These are phyloP conservation scores for Kuschelorhynchus macadamiae DNA, from an alignment of 2,888 invertebrate species.

Conservation along the genomic window DNA sequence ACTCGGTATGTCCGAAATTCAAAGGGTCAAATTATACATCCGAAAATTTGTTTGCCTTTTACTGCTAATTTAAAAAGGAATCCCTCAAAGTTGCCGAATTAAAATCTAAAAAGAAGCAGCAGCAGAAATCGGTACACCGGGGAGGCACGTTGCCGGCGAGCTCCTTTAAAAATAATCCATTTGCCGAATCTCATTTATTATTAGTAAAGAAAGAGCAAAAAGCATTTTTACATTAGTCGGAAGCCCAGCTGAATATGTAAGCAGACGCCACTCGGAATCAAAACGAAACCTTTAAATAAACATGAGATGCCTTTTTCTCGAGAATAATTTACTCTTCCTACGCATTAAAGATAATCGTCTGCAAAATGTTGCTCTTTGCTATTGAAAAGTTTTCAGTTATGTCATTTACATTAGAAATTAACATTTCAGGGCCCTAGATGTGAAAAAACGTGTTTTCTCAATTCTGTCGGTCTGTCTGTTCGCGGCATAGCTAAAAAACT, in stretches of 20 bases:
- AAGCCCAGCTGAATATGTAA: slow-evolving; percentile 63
- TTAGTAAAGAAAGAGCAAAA: slow-evolving; percentile 62
- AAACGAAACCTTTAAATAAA: slow-evolving; percentile 63
- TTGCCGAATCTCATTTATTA: slow-evolving; percentile 62
- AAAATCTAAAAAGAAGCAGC: slow-evolving; percentile 30
- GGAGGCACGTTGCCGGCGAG: slow-evolving; percentile 5
- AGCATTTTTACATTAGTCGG: slow-evolving; percentile 64
- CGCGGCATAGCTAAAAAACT: too few species aligned
- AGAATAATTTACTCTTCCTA: slow-evolving; percentile 52
- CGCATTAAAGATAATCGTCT: neutral
- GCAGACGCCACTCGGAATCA: slow-evolving; percentile 62
- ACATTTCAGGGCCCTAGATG: too few species aligned
- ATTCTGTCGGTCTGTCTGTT: too few species aligned
- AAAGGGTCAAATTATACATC: slow-evolving; percentile 17
- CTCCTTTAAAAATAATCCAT: slow-evolving; percentile 58
- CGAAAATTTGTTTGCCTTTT: slow-evolving; percentile 28
- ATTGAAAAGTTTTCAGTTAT: too few species aligned
- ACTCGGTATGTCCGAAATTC: neutral
- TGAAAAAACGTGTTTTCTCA: too few species aligned
- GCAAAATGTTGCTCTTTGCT: too few species aligned
- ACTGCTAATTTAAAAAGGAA: slow-evolving; percentile 32
- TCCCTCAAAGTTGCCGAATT: slow-evolving; percentile 35
- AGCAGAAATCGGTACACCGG: slow-evolving; percentile 34
- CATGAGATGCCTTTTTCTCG: slow-evolving; percentile 58
- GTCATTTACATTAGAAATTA: too few species aligned